Evolutionary conservation across 2,113 vertebrate genomes (phyloP).

Genomic region (Podocnemis expansa): DNA sequence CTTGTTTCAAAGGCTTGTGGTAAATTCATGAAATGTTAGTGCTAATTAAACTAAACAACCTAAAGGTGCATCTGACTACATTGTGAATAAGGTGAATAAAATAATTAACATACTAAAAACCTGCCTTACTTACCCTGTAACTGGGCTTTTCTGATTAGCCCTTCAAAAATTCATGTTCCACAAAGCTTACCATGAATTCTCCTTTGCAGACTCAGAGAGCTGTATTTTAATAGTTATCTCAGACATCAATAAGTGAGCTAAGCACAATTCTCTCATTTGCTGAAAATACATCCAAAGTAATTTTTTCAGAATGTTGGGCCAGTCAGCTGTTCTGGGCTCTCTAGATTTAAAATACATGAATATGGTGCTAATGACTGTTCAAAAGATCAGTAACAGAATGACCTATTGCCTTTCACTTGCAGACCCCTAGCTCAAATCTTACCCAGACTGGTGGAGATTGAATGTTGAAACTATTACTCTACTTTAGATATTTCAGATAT

Average conservation of each 20-base stretch:
- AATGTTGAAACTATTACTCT: not conserved
- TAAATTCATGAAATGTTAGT: not conserved
- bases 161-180: not conserved
- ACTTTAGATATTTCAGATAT: not conserved
- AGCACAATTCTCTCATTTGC: not conserved
- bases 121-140: not conserved
- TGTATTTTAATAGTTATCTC: not conserved
- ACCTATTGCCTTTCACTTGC: not conserved
- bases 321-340: not conserved
- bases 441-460: not conserved
- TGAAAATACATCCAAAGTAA: not conserved
- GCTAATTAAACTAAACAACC: not conserved
- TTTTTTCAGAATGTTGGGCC: not conserved
- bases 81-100: not conserved
- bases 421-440: not conserved
- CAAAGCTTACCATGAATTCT: not conserved
- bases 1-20: constrained; percentile 50
- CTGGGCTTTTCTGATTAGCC: not conserved
- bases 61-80: not conserved
- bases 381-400: not conserved
- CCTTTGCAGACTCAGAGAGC: not conserved
- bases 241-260: not conserved
- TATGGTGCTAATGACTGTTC: not conserved
- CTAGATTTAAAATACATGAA: not conserved
- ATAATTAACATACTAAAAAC: not conserved